phyloP scores from a whole-genome alignment of 2,113 vertebrate genomes.

The Diphyllodes magnificus region DNA sequence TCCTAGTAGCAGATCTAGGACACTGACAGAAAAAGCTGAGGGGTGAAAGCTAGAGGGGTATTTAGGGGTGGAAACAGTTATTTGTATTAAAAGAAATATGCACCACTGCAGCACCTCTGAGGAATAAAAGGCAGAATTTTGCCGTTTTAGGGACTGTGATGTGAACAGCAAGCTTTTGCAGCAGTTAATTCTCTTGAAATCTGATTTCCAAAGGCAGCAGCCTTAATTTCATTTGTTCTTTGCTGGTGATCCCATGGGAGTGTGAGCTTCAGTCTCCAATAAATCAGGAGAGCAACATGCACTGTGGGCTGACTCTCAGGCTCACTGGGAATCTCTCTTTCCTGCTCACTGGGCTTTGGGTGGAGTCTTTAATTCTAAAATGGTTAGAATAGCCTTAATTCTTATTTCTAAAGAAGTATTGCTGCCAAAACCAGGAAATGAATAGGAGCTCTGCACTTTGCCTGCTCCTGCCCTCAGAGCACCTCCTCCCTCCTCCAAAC shows the following conservation, averaged over 20 bases:
- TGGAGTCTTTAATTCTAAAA: not conserved
- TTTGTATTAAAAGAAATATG: not conserved
- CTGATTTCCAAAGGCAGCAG: slow-evolving; percentile 30
- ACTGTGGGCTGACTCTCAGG: not conserved
- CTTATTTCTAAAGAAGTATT: not conserved
- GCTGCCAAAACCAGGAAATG: not conserved
- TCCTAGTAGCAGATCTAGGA: not conserved
- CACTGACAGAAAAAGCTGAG: not conserved
- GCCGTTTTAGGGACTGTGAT: not conserved
- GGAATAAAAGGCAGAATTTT: not conserved
- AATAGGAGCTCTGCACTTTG: not conserved
- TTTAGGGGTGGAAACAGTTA: not conserved
- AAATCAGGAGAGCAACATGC: not conserved
- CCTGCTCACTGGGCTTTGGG: not conserved
- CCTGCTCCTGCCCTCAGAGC: not conserved
- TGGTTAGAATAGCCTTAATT: not conserved
- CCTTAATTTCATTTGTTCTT: slow-evolving; percentile 33
- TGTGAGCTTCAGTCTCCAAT: not conserved
- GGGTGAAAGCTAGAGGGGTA: not conserved
- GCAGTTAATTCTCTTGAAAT: slow-evolving; percentile 30
- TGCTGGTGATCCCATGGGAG: not conserved
- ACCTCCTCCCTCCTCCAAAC: not conserved
- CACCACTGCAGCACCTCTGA: not conserved
- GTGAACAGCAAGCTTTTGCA: not conserved
- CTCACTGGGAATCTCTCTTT: not conserved